Base-by-base conservation (phyloP, 2,113 vertebrate species). In the Eonycteris spelaea region DNA sequence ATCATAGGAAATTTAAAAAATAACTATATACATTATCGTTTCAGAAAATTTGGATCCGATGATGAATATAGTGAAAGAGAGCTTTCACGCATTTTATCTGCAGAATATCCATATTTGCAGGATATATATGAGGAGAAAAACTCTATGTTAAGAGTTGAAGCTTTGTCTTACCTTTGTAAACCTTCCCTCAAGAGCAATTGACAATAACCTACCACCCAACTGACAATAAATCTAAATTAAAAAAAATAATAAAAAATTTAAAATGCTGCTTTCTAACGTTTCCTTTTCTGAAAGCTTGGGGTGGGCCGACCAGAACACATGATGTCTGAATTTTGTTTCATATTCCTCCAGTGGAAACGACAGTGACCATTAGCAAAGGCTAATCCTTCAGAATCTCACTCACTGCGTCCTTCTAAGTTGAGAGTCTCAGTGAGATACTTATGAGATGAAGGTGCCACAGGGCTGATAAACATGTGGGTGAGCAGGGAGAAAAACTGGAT, bases 391-490 rank as follows among this genome's bases (percentile, higher is more conserved):
- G 73, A 61, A 77, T 55, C 51, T 26, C 48, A 57, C 67, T 82
- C 55, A 21, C 45, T 33, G 57, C 71, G 12, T 33, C 87, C 13
- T 35, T 55, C 48, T 24, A 35, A 78, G 26, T 10, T 7, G 30
- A 61, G 35, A 30, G 51, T 63, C 63, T 79, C 82, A 30, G 16
- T 12, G 35, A 78, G 83, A 21, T 1, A 6, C n/a, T 10, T 7
- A 21, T 0, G 33, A 10, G 7, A 57, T 59, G 75, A 40, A 28
- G n/a, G 22, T 10, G 21, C 7, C 35, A 10, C 16, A 43, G 40
- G 33, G 48, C 5, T 21, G 26, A 10, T 1, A 40, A 24, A 22
- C 0, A 13, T 22, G 28, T 9, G 45, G 43, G 30, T 0, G 12
- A 70, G 6, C 14, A 51, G 16, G 10, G 26, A 59, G 71, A 30